Percentiles rank a stretch among this genome's conserved stretches.
Conservation (phyloP, 2,797 vertebrate species). For the Morus bassanus region DNA sequence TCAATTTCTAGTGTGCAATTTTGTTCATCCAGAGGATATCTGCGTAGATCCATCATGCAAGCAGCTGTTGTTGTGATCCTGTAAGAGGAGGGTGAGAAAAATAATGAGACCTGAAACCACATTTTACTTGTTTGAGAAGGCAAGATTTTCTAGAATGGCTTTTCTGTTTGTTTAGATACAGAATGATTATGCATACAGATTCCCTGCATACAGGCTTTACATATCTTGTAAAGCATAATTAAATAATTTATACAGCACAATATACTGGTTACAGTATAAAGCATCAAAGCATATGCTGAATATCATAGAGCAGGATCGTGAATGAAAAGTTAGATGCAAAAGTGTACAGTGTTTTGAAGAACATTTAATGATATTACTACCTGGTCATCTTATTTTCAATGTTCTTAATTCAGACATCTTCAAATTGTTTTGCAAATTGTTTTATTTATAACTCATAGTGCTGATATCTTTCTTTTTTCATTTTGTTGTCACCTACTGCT, state of each 20-base stretch:
- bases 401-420: not conserved
- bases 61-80: slow-evolving; percentile 96
- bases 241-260: not conserved
- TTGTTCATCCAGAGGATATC: slow-evolving; percentile 94
- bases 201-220: not conserved
- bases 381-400: not conserved
- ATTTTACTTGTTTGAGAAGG: not conserved
- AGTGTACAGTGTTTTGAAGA: not conserved
- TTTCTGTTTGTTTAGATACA: not conserved
- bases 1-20: slow-evolving; percentile 96
- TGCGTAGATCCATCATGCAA: slow-evolving; percentile 96
- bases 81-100: not conserved
- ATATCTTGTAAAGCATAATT: not conserved
- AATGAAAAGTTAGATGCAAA: not conserved
- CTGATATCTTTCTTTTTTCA: not conserved
- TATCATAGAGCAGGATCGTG: not conserved
- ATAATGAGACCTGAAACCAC: not conserved
- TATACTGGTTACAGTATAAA: not conserved
- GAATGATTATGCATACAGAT: not conserved
- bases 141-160: not conserved
- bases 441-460: not conserved
- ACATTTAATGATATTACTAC: not conserved
- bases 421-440: not conserved
- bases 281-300: not conserved
- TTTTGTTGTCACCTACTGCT: not conserved